Evolutionary conservation across 2,113 vertebrate species (phyloP), one percentile per base, ranked within the genome.

Genomic region (Micronycteris hirsuta): DNA sequence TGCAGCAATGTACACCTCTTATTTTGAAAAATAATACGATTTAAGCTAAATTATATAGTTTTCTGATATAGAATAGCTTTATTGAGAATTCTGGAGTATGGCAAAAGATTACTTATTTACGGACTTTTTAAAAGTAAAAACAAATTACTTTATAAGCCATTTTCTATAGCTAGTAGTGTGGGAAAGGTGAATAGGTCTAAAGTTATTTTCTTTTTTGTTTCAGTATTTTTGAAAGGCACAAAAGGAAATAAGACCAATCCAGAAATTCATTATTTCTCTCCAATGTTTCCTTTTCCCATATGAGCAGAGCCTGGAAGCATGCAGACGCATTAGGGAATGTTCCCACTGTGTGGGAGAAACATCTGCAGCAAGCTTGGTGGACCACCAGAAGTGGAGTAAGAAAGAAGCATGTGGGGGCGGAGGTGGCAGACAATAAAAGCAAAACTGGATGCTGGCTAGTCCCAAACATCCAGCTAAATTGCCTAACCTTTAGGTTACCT

Each of bases 261-360:
- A 96, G 88, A 94, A 90, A 43, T 96, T 84, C 61, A 73, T 47
- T 58, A 83, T 58, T 90, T 91, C 71, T 92, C 49, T 93, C 82
- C 67, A 90, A 24, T 70, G 97, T 97, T 94, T 96, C 6, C 7
- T 97, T 96, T 98, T 96, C 97, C 92, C 97, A 86, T 4, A 11
- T 56, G 86, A 88, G 93, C 73, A 45, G 67, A 70, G 54, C 81
- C 73, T 83, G 77, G 68, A 97, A 93, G 86, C 47, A 67, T 33
- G 54, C 58, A 86, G 86, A 95, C 87, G 61, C 93, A 89, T 93
- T 67, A 95, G 97, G 96, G 94, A 96, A 87, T 78, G 96, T 87
- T 86, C 96, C 54, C 86, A 95, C 83, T 96, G 96, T 96, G 96
- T 96, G 96, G 97, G 96, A 96, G 95, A 92, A 96, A 97, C 98